A percentile compares a stretch with the other conserved stretches of the same genome.
These are phyloP conservation scores for Ciconia stormi DNA, from an alignment of 2,113 vertebrate genomes.

Conservation along the genomic window DNA sequence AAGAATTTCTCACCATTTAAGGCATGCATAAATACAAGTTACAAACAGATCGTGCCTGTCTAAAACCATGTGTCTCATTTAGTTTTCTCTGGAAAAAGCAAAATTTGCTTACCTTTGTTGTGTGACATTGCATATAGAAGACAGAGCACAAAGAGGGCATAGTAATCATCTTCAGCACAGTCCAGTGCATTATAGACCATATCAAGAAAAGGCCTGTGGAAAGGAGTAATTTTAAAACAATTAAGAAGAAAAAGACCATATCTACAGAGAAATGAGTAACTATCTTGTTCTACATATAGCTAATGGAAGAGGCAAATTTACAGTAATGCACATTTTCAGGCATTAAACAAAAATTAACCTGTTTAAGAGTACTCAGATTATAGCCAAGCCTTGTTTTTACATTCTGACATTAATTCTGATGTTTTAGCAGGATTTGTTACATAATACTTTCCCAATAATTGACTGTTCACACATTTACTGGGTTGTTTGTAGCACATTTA, in stretches of 20 bases:
- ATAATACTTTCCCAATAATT: neutral
- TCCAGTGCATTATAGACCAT: constrained; percentile 94
- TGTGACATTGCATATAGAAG: constrained; percentile 95
- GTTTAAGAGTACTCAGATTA: neutral
- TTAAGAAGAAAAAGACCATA: neutral
- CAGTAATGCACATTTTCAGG: neutral
- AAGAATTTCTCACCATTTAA: neutral
- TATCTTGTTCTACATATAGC: neutral
- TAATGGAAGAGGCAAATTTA: neutral
- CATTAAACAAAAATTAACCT: neutral
- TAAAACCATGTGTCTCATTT: neutral
- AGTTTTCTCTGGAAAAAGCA: neutral
- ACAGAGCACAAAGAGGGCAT: constrained; percentile 96
- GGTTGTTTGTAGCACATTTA: neutral
- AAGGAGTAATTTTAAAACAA: neutral
- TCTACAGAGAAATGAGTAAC: neutral
- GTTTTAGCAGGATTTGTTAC: neutral
- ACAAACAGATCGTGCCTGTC: neutral
- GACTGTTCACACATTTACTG: neutral
- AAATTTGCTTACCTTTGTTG: constrained; percentile 85
- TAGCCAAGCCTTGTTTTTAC: neutral
- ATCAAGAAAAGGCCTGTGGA: constrained; percentile 90
- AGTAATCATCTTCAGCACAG: constrained; percentile 89
- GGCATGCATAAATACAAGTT: neutral
- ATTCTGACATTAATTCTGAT: neutral